Conservation (phyloP, 2,113 vertebrate species). For the Rafetus swinhoei region DNA sequence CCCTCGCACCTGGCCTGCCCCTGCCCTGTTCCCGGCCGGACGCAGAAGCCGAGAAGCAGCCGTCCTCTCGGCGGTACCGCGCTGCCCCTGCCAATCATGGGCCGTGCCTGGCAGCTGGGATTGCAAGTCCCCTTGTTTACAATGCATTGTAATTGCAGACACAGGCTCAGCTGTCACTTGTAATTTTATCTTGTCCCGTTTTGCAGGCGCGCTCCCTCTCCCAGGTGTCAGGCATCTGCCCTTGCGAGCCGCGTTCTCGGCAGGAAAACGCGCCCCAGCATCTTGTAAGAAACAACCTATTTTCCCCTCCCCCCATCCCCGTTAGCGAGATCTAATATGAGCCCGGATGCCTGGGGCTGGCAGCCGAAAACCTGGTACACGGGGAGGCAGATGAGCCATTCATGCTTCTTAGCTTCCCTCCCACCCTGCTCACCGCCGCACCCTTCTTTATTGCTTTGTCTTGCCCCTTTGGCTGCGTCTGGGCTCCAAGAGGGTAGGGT, state of each 20-base stretch:
- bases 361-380: no score
- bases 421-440: fast-evolving
- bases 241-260: slow-evolving; percentile 33
- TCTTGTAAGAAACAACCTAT: not conserved
- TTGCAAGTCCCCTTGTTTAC: slow-evolving; percentile 67
- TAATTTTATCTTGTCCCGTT: slow-evolving; percentile 75
- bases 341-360: no score
- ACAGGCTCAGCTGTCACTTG: slow-evolving; percentile 70
- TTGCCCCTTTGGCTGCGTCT: fast-evolving
- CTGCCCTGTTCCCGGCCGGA: no score
- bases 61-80: not conserved
- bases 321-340: not conserved
- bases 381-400: not conserved
- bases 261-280: slow-evolving; percentile 27
- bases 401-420: not conserved
- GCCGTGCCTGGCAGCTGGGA: slow-evolving; percentile 57
- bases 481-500: not conserved
- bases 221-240: slow-evolving; percentile 63
- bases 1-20: not conserved
- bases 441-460: not conserved
- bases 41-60: not conserved
- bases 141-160: slow-evolving; percentile 77
- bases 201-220: slow-evolving; percentile 28
- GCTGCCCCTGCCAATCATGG: slow-evolving; percentile 40
- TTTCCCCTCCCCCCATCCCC: not conserved